These are phyloP conservation scores for Caradrina clavipalpis DNA, from an alignment of 2,888 invertebrate genomes.

Conservation along the genomic window DNA sequence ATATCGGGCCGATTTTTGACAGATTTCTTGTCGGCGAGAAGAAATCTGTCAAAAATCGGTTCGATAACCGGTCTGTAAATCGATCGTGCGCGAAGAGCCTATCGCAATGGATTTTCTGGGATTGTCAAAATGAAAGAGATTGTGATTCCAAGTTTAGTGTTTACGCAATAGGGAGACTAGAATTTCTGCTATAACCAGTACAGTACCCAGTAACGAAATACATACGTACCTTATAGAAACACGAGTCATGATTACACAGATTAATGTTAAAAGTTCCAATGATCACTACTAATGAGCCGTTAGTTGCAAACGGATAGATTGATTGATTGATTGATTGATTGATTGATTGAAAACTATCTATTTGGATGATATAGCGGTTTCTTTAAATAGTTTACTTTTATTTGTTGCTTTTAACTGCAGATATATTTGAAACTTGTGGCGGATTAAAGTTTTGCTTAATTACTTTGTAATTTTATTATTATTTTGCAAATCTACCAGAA, in stretches of 20 bases:
- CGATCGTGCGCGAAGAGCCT: too few species aligned
- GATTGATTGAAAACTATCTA: constrained; percentile 20
- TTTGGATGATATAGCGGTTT: constrained; percentile 18
- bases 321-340: constrained; percentile 25
- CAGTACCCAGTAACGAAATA: too few species aligned
- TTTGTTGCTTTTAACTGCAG: not conserved
- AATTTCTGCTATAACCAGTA: too few species aligned
- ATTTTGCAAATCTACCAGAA: not conserved
- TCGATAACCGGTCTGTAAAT: too few species aligned
- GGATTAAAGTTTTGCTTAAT: constrained; percentile 2
- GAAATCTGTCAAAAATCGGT: too few species aligned
- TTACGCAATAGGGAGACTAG: too few species aligned
- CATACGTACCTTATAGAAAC: not conserved
- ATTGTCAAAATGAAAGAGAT: not conserved
- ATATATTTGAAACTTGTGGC: not conserved
- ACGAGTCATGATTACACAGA: constrained; percentile 11
- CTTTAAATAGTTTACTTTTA: not conserved
- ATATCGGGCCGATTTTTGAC: too few species aligned
- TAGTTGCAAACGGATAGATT: constrained; percentile 14
- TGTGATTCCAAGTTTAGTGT: too few species aligned
- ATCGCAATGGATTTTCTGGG: not conserved
- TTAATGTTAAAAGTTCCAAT: constrained; percentile 13
- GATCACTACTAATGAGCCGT: constrained; percentile 33
- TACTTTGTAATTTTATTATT: not conserved
- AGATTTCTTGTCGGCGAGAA: too few species aligned